Base-by-base conservation (phyloP, 2,113 vertebrate genomes). In the Axis porcinus region DNA sequence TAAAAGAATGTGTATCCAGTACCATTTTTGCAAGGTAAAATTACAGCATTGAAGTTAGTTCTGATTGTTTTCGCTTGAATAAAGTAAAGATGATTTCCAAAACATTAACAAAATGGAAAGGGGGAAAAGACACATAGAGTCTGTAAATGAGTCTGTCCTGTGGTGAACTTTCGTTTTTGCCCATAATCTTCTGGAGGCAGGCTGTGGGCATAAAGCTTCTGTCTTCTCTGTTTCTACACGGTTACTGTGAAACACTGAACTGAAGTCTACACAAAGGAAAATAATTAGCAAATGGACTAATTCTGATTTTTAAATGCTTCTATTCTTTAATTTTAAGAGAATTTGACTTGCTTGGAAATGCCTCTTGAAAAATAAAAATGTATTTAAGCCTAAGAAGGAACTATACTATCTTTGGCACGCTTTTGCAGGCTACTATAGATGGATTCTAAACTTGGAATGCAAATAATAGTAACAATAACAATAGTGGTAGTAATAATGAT, bases 251-350 rank as follows among this genome's bases (percentile, higher is more conserved):
- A 86, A 67, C 64, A 28, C 9, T 50, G n/a, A 85, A 45, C 0
- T 85, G 52, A 94, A 87, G 17, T 58, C 60, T 76, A 86, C 64
- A 52, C 30, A 9, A 89, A 89, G 50, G 74, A 83, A 95, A 89
- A 95, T 14, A 74, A 79, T 83, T 64, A 83, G 33, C 30, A 52
- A 83, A 92, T 43, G 47, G 62, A 78, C 28, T 62, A 30, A 86
- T 83, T 88, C 45, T 50, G 2, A 50, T 62, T 85, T 88, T 95
- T 95, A 45, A 97, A 96, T 74, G 40, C 30, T 94, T 89, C 79
- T 55, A 3, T 55, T 96, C 58, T 95, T 96, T 92, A 67, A 92
- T 86, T 97, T 60, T 79, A 89, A 96, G 89, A 86, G 50, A 85
- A 92, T 79, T 47, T 94, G 79, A 78, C 47, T 95, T 82, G 7